Base-by-base conservation (phyloP, 2,113 vertebrate genomes). In the Cinclus cinclus region DNA sequence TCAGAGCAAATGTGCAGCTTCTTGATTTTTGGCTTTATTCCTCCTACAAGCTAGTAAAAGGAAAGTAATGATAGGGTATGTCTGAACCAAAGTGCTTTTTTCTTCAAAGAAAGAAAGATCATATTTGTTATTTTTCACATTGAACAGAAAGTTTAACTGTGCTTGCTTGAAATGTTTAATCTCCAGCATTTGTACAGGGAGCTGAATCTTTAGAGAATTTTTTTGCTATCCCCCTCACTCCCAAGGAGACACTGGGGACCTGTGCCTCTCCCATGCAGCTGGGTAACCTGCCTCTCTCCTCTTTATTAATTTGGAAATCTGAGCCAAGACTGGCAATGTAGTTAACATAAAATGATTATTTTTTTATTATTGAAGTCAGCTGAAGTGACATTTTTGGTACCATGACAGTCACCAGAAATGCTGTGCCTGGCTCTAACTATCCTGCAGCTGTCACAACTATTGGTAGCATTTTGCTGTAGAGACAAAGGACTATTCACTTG, bases 1-100 rank as follows among this genome's bases (percentile, higher is more conserved):
- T 89, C 67, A 79, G 59, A 85, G 65, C 41, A 64, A 71, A 53
- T 9, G 5, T 50, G 37, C 28, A 65, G 33, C 20, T 89, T 78
- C 64, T 75, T 91, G 56, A 35, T 50, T 90, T 88, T 96, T 83
- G 18, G 18, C 55, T 69, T 86, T 60, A 31, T 56, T 88, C 22
- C 46, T 91, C 21, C 35, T 31, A 25, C 9, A 77, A 67, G 53
- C 15, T 46, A 86, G 79, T 77, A 89, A 67, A 83, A 67, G 7
- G 4, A 12, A 77, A 55, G n/a, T 41, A 89, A 89, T 69, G 44
- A 52, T 2, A 2, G 20, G 28, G 2, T 18, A 75, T 42, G 17
- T 68, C 53, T 83, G 62, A 78, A 49, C 3, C 11, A 55, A 67
- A 91, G 6, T 63, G 37, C 15, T 56, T 69, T 59, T 68, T 62